Base-by-base conservation (phyloP, 1,140 invertebrate species). In the Bombus huntii region DNA sequence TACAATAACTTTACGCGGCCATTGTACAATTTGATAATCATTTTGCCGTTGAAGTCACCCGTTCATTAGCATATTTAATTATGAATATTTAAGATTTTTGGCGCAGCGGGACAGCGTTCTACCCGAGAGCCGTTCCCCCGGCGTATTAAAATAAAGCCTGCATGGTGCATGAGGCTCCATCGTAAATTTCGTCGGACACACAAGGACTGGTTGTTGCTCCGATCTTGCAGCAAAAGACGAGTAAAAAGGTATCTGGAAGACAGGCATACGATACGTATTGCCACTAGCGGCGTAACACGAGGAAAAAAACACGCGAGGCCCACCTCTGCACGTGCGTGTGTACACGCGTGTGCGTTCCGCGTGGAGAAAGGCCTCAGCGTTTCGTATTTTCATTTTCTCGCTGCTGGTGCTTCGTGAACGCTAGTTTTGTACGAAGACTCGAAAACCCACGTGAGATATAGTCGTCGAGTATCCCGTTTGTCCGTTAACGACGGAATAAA, bases 31-130 rank as follows among this genome's bases (percentile, higher is more conserved):
- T 94, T 93, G 93, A 94, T 95, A 93, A 95, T 95, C 93, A 93
- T 94, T 94, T 94, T 92, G 80, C 94, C 92, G 93, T 93, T 93
- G 90, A 94, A 92, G 93, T 92, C 93, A 92, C 89, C 91, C 91
- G 92, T 94, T 93, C 94, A 94, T 95, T 94, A 95, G 93, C 94
- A 95, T 95, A 94, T 95, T 94, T 95, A 95, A 95, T 95, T 95
- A 94, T 94, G 93, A 94, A 95, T 94, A 93, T 95, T 95, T 95
- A 92, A 93, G 91, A 95, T 94, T 94, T 94, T 94, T 92, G 91
- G 91, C 94, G 12, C 94, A 95, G 94, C 94, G 90, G 93, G 94
- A 92, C 81, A 88, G 89, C 90, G 87, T 85, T 91, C 88, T 87
- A 87, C 82, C 74, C 87, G 82, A 70, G 76, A 80, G 81, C 71